Evolutionary conservation across 1,140 invertebrate genomes (phyloP), one percentile per base, ranked within the genome.

Genomic region (Aphelenchoides avenae): DNA sequence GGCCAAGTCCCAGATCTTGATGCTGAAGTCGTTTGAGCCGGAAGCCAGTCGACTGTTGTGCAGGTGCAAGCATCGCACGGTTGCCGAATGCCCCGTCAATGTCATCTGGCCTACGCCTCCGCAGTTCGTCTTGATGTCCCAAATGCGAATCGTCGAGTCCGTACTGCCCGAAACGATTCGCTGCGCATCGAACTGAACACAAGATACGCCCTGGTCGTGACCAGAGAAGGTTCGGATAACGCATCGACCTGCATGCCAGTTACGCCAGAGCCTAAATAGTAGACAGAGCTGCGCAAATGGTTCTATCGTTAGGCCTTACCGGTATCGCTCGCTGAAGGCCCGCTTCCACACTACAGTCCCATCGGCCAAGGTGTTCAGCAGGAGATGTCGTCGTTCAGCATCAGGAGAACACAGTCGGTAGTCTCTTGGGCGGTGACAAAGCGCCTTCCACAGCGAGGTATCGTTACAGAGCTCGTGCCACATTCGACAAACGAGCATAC

Each of bases 1-100:
- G 6, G 80, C 80, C 40, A 83, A 68, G 72, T 82, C 81, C 82
- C 82, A 83, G 18, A 83, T 81, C 72, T 82, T 83, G 41, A 83
- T 81, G 41, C 80, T 81, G 56, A 66, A 74, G 61, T 83, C 82
- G 40, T 77, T 79, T 2, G 81, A 81, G 3, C 82, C 82, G 63
- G 79, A 81, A 40, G 82, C 81, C 26, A 83, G 71, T 34, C 81
- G 53, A 61, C 80, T 82, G 11, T 78, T 80, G 30, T 81, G 78
- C 52, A 83, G 65, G 62, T 82, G 81, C 7, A 83, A 74, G 72
- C 82, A 83, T 24, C 82, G 65, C 0, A 83, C 81, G 15, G 80
- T 81, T 7, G 79, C 79, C 42, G 80, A 82, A 64, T 83, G 82
- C 27, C 82, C 82, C 43, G 80, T 79, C 30, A 83, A 60, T 9